phyloP scores from a whole-genome alignment of 2,888 invertebrate genomes.

The Eupithecia centaureata region DNA sequence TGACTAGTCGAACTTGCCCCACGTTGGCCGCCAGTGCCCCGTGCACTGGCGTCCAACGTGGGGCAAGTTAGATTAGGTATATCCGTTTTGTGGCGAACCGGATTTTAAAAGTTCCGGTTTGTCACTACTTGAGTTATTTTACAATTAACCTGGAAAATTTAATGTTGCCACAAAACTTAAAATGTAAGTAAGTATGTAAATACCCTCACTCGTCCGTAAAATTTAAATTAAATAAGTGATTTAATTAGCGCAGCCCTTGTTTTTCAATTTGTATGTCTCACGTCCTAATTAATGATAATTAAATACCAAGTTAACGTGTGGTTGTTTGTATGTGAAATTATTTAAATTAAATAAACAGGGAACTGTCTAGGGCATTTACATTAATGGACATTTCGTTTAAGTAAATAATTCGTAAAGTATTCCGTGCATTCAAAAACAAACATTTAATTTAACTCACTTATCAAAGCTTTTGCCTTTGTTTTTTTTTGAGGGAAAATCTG shows the following conservation, averaged over 20 bases:
- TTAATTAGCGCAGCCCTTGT: constrained; percentile 18
- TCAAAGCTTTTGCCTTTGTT: not conserved
- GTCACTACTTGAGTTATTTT: too few species aligned
- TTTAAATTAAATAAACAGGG: constrained; percentile 10
- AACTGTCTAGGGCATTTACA: not conserved
- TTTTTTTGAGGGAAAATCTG: not conserved
- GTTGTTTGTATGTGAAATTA: constrained; percentile 16
- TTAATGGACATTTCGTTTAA: not conserved
- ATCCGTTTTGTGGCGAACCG: too few species aligned
- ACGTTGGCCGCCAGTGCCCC: too few species aligned
- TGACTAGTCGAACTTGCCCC: too few species aligned
- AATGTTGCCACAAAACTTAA: not conserved
- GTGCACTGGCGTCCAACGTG: too few species aligned
- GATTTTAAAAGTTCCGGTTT: too few species aligned
- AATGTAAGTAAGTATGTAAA: not conserved
- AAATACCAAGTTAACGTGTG: constrained; percentile 14
- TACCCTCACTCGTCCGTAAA: not conserved
- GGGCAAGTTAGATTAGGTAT: too few species aligned
- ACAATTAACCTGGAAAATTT: too few species aligned
- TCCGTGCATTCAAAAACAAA: not conserved
- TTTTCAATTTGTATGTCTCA: constrained; percentile 19
- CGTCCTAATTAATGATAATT: constrained; percentile 28
- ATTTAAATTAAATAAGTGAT: constrained; percentile 7
- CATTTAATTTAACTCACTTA: not conserved
- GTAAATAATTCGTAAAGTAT: not conserved